A percentile compares a stretch with the other conserved stretches of the same genome.
phyloP scores from a whole-genome alignment of 2,797 vertebrate species.

The Scolopax rusticola region DNA sequence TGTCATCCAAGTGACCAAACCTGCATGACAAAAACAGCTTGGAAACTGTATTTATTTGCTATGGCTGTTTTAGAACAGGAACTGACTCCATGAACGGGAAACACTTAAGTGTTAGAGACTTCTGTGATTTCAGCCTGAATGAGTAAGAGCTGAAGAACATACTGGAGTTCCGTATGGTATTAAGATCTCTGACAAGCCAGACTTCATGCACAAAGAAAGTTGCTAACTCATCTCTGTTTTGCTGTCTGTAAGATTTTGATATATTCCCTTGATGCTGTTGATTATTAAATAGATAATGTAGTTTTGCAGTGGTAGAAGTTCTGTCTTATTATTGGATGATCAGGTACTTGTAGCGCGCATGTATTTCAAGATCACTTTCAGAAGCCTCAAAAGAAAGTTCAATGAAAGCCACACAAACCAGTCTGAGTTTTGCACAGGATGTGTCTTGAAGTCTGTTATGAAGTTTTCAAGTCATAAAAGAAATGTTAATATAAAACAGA shows the following conservation, averaged over 20 bases:
- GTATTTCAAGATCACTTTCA: neutral
- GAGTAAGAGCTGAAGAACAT: neutral
- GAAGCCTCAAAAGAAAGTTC: neutral
- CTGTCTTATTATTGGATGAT: neutral
- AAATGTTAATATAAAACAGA: neutral
- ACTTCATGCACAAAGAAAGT: neutral
- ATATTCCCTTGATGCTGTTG: neutral
- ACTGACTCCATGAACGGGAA: neutral
- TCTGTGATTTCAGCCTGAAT: neutral
- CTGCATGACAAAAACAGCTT: neutral
- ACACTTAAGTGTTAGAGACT: neutral
- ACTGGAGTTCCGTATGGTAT: neutral
- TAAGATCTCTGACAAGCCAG: neutral
- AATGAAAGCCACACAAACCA: neutral
- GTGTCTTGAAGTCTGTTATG: neutral
- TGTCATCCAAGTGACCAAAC: neutral
- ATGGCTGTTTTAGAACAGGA: neutral
- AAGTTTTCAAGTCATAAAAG: neutral
- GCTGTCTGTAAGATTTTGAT: neutral
- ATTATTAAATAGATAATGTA: neutral
- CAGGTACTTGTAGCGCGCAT: neutral
- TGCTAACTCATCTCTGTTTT: neutral
- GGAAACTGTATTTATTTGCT: neutral
- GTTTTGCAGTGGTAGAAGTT: neutral
- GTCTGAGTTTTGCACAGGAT: neutral